Base-by-base conservation (phyloP, 2,797 vertebrate species). In the Enteromius viviparus region DNA sequence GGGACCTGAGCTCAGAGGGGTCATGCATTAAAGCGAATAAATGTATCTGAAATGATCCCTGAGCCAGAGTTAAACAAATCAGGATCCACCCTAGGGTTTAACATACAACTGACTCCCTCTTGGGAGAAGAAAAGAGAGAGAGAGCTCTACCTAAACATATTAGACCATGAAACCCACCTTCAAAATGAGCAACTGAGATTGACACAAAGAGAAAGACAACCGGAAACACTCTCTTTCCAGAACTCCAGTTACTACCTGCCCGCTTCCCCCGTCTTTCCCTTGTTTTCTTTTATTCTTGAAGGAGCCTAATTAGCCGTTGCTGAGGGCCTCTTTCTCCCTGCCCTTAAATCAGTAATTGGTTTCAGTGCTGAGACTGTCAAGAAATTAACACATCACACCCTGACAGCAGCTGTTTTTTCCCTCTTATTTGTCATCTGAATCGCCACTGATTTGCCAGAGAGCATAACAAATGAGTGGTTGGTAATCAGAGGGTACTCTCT, bases 291-390 rank as follows among this genome's bases (percentile, higher is more conserved):
- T 96, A 96, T 96, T 96, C 96, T 96, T 95, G 95, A 96, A 96
- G 96, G 95, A 97, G 96, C 96, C 96, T 98, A 99, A 99, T 98
- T 97, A 98, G 97, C 96, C 94, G 95, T 95, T 95, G 93, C 94
- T 95, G 93, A 96, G 94, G 96, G 96, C 95, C 93, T 94, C 95
- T 96, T 95, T 96, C 95, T 96, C 94, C 91, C 94, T 98, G 97
- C 96, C 97, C 97, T 97, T 97, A 99, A 98, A 98, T 98, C 97
- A 97, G 97, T 99, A 99, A 99, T 98, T 99, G 97, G 97, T 97
- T 98, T 97, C 96, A 96, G 95, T 93, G 91, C 95, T 91, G 94
- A 96, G 95, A 95, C 97, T 98, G 97, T 99, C 97, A 97, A 96
- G 96, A 98, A 98, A 99, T 99, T 98, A 99, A 98, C 97, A 98